These are phyloP conservation scores for Tympanoctomys barrerae DNA, from an alignment of 2,797 vertebrate species.

Conservation along the genomic window DNA sequence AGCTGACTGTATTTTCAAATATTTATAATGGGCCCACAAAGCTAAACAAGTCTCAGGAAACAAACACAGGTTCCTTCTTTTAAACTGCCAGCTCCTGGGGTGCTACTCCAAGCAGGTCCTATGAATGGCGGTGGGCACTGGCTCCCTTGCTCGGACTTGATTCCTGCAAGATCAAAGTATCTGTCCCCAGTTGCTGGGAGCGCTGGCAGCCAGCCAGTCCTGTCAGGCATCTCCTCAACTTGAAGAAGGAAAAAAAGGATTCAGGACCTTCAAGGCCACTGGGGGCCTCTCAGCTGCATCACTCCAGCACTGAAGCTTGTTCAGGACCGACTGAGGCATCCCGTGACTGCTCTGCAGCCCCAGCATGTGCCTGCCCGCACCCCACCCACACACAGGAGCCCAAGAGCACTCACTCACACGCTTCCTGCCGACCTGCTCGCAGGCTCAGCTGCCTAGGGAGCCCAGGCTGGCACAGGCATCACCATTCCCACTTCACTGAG, in stretches of 20 bases:
- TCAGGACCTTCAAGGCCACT: neutral
- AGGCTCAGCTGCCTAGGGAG: neutral
- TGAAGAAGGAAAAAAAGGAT: too few species aligned
- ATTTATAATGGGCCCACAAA: neutral
- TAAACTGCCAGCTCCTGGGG: neutral
- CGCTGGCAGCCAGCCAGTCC: neutral
- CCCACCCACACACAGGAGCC: neutral
- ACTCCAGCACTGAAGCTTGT: neutral
- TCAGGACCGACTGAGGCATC: neutral
- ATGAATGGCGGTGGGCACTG: neutral
- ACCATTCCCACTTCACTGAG: neutral
- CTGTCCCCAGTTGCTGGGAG: neutral
- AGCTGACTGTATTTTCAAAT: neutral
- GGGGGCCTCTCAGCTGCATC: neutral
- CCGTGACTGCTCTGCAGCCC: neutral
- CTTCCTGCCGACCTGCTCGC: neutral
- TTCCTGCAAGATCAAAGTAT: neutral
- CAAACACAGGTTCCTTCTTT: neutral
- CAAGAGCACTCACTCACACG: too few species aligned
- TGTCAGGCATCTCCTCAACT: neutral
- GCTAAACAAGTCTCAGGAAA: neutral
- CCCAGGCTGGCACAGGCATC: neutral
- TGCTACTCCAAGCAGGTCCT: neutral
- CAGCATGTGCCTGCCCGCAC: neutral
- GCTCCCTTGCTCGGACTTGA: neutral